Conservation (phyloP, 2,797 vertebrate species). For the Acomys russatus region DNA sequence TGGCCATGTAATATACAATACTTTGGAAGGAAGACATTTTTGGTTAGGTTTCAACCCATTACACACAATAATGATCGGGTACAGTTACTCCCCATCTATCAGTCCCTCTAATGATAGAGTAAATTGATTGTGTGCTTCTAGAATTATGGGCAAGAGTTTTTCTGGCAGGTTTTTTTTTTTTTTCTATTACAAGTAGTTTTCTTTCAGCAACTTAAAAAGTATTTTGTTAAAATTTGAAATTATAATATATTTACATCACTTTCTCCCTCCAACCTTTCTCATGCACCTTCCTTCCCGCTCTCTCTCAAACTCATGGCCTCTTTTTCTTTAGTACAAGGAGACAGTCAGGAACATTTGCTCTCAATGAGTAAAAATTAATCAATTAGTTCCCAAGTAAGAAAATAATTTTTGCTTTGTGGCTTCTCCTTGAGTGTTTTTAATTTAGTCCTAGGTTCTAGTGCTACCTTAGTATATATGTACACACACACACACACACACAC, state of each 20-base stretch:
- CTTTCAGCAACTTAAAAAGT: constrained; percentile 5
- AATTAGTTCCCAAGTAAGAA: constrained; percentile 22
- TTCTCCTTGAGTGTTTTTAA: background rate
- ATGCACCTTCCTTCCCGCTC: background rate
- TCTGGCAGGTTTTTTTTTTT: constrained; percentile 5
- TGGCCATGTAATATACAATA: background rate
- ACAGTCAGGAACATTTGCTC: background rate
- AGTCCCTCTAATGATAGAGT: constrained; percentile 46
- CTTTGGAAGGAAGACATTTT: background rate
- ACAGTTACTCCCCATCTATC: background rate
- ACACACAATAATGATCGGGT: constrained; percentile 27
- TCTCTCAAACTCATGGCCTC: background rate
- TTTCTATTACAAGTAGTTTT: constrained; percentile 13
- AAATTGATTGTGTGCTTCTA: constrained; percentile 26
- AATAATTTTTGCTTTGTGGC: constrained; percentile 1
- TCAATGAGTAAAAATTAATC: constrained; percentile 19
- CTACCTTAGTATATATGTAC: background rate
- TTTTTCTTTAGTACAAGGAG: background rate
- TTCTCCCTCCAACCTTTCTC: background rate
- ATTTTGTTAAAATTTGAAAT: background rate
- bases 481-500: background rate
- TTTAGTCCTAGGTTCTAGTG: constrained; percentile 27
- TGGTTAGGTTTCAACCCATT: constrained; percentile 35
- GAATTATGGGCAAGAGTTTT: background rate
- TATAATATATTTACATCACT: background rate